phyloP scores from a whole-genome alignment of 1,140 invertebrate species.

The Bursaphelenchus mucronatus region DNA sequence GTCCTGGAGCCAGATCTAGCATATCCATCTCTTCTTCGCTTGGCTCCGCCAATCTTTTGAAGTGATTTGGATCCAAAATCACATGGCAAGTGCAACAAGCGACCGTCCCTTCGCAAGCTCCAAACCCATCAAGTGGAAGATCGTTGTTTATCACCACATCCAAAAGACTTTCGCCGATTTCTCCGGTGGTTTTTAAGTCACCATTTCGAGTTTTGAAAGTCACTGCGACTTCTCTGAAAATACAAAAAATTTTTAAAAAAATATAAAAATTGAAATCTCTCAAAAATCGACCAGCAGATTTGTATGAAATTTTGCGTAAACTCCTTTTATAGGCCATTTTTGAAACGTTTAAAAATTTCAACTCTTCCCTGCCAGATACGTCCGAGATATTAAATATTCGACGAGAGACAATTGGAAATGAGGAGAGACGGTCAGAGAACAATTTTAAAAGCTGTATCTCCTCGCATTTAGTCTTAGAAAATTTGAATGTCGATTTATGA shows the following conservation, averaged over 20 bases:
- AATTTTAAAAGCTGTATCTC: too few relatives aligned
- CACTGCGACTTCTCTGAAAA: conserved; percentile 7
- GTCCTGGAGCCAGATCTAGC: conserved; percentile 7
- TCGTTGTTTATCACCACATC: conserved; percentile 24
- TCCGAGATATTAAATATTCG: too few relatives aligned
- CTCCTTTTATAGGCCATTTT: not conserved
- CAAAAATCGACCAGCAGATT: too few relatives aligned
- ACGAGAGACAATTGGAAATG: too few relatives aligned
- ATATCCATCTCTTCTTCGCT: conserved; percentile 20
- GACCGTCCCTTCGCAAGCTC: conserved; percentile 20
- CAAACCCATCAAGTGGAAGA: conserved; percentile 15
- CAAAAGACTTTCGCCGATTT: conserved; percentile 15
- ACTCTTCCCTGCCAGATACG: too few relatives aligned
- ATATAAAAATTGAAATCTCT: too few relatives aligned
- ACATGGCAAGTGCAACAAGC: conserved; percentile 24
- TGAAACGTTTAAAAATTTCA: not conserved
- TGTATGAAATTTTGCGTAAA: too few relatives aligned
- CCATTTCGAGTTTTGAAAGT: conserved; percentile 7
- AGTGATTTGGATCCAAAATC: conserved; percentile 14
- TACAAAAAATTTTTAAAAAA: too few relatives aligned
- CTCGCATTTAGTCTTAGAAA: too few relatives aligned
- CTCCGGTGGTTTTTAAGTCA: not conserved
- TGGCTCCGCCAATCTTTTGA: conserved; percentile 4
- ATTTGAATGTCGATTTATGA: too few relatives aligned
- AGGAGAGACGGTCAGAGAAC: too few relatives aligned